Evolutionary conservation across 2,113 vertebrate species (phyloP).

Genomic region (Pithys albifrons): DNA sequence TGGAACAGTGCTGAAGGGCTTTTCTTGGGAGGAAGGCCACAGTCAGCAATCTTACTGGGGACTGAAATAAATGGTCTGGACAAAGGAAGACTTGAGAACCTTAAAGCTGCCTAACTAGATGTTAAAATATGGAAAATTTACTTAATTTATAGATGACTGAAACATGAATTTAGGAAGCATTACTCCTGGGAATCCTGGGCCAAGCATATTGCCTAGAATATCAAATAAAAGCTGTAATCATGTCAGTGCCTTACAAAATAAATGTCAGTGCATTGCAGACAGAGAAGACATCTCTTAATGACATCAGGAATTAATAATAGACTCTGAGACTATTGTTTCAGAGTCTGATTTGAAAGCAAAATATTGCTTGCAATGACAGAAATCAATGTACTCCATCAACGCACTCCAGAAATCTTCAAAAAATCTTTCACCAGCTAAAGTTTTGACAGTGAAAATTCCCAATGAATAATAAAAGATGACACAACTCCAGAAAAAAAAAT

Average conservation of each 20-base stretch:
- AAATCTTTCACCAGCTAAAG: not conserved
- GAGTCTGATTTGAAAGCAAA: conserved; percentile 12
- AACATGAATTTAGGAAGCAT: not conserved
- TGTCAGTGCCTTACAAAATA: not conserved
- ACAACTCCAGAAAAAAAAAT: not conserved
- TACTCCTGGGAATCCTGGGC: not conserved
- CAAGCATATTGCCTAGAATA: not conserved
- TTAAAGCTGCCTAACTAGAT: not conserved
- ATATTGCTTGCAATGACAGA: not conserved
- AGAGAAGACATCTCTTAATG: conserved; percentile 31
- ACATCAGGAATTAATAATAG: conserved; percentile 41
- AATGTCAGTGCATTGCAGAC: not conserved
- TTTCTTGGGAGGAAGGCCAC: not conserved
- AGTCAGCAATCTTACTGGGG: not conserved
- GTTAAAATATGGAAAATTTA: not conserved
- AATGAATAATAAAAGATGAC: not conserved
- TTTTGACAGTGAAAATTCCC: not conserved
- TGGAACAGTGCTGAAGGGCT: not conserved
- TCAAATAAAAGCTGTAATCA: not conserved
- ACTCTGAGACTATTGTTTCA: conserved; percentile 8
- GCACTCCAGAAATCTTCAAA: conserved; percentile 5
- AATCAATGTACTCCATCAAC: not conserved
- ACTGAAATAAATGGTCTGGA: not conserved
- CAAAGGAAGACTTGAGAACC: not conserved
- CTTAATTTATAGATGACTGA: not conserved